phyloP scores from a whole-genome alignment of 2,797 vertebrate species.

The Naso thynnoides region DNA sequence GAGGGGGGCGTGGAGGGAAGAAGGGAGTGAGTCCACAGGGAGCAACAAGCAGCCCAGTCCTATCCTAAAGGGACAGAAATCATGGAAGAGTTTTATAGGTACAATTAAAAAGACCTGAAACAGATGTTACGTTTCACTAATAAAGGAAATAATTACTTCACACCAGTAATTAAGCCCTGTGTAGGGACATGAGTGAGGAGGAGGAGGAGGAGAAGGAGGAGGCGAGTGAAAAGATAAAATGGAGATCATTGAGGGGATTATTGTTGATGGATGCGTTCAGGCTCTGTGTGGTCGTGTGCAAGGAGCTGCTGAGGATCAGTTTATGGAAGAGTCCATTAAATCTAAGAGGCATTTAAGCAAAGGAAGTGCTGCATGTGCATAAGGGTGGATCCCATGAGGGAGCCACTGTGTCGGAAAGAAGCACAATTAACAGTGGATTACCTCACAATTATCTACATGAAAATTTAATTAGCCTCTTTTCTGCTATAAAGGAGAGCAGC shows the following conservation, averaged over 20 bases:
- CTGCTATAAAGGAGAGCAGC: conserved; percentile 64
- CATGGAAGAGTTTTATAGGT: conserved; percentile 86
- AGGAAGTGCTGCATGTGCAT: conserved; percentile 78
- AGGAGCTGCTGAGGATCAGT: conserved; percentile 70
- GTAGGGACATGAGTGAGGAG: conserved; percentile 75
- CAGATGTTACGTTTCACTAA: conserved; percentile 87
- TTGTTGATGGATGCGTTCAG: conserved; percentile 78
- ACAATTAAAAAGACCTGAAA: conserved; percentile 87
- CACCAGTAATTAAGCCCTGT: conserved; percentile 86
- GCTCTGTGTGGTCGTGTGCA: conserved; percentile 71
- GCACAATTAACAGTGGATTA: conserved; percentile 76
- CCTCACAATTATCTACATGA: conserved; percentile 80
- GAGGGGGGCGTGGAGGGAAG: conserved; percentile 49
- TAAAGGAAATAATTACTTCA: conserved; percentile 88
- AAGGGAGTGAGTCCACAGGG: conserved; percentile 74
- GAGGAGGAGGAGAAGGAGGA: conserved; percentile 58
- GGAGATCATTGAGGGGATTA: conserved; percentile 83
- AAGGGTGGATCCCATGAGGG: conserved; percentile 70
- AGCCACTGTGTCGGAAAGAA: conserved; percentile 65
- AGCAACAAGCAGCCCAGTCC: conserved; percentile 80
- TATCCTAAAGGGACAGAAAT: conserved; percentile 86
- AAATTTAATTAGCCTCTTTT: conserved; percentile 83
- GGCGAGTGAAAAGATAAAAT: conserved; percentile 78
- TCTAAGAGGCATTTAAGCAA: conserved; percentile 80
- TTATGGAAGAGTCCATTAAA: conserved; percentile 84